phyloP scores from a whole-genome alignment of 2,888 invertebrate genomes.

The Blera fallax region DNA sequence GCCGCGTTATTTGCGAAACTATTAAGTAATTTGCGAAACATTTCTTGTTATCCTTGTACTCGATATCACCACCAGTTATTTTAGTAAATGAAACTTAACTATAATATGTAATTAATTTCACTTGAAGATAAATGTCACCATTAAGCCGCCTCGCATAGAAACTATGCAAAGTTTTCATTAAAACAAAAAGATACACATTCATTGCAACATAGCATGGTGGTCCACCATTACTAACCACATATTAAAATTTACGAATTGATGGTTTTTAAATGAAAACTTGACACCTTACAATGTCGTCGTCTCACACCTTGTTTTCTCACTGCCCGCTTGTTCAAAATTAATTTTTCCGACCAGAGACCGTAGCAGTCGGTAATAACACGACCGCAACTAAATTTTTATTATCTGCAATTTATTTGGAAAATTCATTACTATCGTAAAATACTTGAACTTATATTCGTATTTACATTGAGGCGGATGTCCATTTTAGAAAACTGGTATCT shows the following conservation, averaged over 20 bases:
- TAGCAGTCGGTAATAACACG: background rate
- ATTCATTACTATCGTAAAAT: conserved; percentile 41
- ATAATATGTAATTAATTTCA: background rate
- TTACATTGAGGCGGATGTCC: background rate
- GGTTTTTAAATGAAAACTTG: conserved; percentile 20
- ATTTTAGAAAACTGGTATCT: conserved; percentile 21
- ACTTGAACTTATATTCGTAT: conserved; percentile 20
- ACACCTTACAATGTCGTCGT: conserved; percentile 20
- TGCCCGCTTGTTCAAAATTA: background rate
- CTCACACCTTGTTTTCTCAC: conserved; percentile 18
- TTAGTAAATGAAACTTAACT: no score
- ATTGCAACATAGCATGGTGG: background rate
- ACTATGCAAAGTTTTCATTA: background rate
- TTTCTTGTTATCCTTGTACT: no score
- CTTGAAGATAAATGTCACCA: background rate
- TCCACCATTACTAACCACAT: background rate
- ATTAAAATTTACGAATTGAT: conserved; percentile 20
- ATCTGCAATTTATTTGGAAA: conserved; percentile 32
- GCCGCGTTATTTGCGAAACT: no score
- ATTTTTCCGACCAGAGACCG: background rate
- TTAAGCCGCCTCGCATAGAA: background rate
- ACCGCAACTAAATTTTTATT: conserved; percentile 26
- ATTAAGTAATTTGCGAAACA: no score
- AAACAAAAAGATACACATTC: background rate
- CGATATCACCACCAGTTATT: no score